A percentile compares a stretch with the other conserved stretches of the same genome.
Evolutionary conservation across 1,140 invertebrate species (phyloP).

Genomic region (Harlomillsia oculata): DNA sequence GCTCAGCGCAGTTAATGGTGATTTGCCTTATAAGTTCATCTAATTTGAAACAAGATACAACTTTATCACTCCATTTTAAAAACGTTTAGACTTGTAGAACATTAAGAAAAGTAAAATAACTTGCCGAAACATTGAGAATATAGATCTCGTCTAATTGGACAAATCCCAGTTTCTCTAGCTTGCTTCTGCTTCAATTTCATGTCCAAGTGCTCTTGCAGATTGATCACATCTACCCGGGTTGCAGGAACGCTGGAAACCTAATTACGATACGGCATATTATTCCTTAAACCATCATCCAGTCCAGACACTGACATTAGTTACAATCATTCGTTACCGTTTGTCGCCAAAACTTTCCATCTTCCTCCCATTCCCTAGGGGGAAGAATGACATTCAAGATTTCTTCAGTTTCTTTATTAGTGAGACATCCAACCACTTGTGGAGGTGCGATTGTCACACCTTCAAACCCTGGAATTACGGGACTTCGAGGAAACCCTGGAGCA

Average conservation of each 20-base stretch:
- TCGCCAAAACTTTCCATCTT: slow-evolving; percentile 74
- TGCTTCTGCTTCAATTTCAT: slow-evolving; percentile 78
- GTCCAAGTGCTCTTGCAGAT: slow-evolving; percentile 89
- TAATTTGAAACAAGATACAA: slow-evolving; percentile 38
- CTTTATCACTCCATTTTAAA: background rate
- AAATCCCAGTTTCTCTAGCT: slow-evolving; percentile 94
- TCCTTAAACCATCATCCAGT: background rate
- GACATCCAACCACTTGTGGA: too few species aligned
- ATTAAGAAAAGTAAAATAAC: slow-evolving; percentile 7
- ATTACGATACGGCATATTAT: slow-evolving; percentile 7
- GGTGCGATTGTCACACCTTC: slow-evolving; percentile 28
- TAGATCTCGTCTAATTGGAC: slow-evolving; percentile 81
- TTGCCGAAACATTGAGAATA: slow-evolving; percentile 95
- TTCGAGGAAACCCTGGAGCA: background rate
- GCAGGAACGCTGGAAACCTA: slow-evolving; percentile 88
- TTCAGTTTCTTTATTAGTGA: slow-evolving; percentile 58
- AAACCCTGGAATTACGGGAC: slow-evolving; percentile 19
- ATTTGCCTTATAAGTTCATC: slow-evolving; percentile 89
- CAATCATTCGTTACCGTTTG: slow-evolving; percentile 48
- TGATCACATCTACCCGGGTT: slow-evolving; percentile 85
- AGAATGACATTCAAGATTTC: slow-evolving; percentile 93
- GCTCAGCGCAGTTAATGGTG: slow-evolving; percentile 92
- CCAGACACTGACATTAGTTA: background rate
- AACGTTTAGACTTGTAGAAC: background rate
- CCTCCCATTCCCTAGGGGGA: slow-evolving; percentile 89